These are phyloP conservation scores for Tanytarsus gracilentus DNA, from an alignment of 2,888 invertebrate genomes.

Conservation along the genomic window DNA sequence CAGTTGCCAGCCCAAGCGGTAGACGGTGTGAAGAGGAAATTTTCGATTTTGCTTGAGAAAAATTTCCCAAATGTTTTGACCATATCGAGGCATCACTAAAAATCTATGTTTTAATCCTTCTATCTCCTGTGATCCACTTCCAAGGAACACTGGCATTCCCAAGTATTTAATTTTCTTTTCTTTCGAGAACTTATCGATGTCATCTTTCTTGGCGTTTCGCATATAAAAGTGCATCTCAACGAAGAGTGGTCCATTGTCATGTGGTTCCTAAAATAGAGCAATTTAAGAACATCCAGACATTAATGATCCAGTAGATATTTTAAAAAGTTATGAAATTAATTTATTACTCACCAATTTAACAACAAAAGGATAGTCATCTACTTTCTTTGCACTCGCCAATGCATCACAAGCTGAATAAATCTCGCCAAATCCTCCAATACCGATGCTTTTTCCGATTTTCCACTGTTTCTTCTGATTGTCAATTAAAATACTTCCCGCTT, in stretches of 20 bases:
- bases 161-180: constrained; percentile 57
- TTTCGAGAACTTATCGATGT: constrained; percentile 62
- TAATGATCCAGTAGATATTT: no score
- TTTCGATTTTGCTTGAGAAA: constrained; percentile 56
- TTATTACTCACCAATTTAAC: constrained; percentile 66
- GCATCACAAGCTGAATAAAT: constrained; percentile 73
- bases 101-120: constrained; percentile 77
- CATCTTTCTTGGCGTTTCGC: constrained; percentile 60
- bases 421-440: constrained; percentile 88
- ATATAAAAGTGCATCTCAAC: constrained; percentile 88
- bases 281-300: no score
- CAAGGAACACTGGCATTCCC: constrained; percentile 78
- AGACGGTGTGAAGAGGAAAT: constrained; percentile 66
- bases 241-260: constrained; percentile 86
- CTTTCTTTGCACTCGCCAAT: constrained; percentile 46
- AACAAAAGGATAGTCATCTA: constrained; percentile 55
- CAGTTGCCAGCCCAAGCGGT: constrained; percentile 74
- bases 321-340: constrained; percentile 6
- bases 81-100: constrained; percentile 80
- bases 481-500: constrained; percentile 61
- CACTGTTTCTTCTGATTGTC: constrained; percentile 73
- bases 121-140: constrained; percentile 70
- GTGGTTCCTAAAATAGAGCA: constrained; percentile 62
- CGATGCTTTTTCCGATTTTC: constrained; percentile 79
- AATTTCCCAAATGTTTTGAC: constrained; percentile 72